Base-by-base conservation (phyloP, 2,888 invertebrate species). In the Acleris literana region DNA sequence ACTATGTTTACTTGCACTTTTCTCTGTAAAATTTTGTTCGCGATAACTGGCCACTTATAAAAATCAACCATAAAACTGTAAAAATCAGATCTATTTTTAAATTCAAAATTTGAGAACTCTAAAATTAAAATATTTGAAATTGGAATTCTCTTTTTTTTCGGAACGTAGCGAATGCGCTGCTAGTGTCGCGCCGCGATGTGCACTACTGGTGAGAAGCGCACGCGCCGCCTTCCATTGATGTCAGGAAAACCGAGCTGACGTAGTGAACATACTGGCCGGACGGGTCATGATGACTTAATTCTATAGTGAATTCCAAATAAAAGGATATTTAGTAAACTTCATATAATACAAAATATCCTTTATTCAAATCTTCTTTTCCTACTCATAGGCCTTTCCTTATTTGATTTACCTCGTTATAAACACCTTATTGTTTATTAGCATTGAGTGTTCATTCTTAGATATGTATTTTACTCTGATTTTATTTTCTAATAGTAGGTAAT, bases 181-280 rank as follows among this genome's bases (percentile, higher is more conserved):
- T 67, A 69, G 63, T 65, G 77, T 73, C 82, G 79, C 83, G 84
- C 82, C 84, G 84, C 85, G 84, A 76, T 77, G 87, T 87, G 80
- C 84, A 85, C 86, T 86, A 88, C 88, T 87, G 87, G 80, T 81
- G 82, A 78, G 78, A 77, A 78, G 79, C 78, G 76, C 78, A 83
- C 79, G 80, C 83, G 79, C 73, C 84, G 78, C 80, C 74, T 76
- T 79, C 80, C 84, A 82, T 81, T 83, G 80, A 83, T 85, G 81
- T 83, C 85, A 84, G 89, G 87, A 90, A 90, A 88, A 88, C 82
- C 80, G 78, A 76, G 78, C 79, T 78, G 74, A 72, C 76, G 69
- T 76, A 78, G 74, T 74, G 77, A 70, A 72, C 71, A 55, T 60
- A 61, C 65, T 33, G 60, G 60, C 60, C 60, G 64, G 51, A 65